These are phyloP conservation scores for Sylvia atricapilla DNA, from an alignment of 2,113 vertebrate species.

Conservation along the genomic window DNA sequence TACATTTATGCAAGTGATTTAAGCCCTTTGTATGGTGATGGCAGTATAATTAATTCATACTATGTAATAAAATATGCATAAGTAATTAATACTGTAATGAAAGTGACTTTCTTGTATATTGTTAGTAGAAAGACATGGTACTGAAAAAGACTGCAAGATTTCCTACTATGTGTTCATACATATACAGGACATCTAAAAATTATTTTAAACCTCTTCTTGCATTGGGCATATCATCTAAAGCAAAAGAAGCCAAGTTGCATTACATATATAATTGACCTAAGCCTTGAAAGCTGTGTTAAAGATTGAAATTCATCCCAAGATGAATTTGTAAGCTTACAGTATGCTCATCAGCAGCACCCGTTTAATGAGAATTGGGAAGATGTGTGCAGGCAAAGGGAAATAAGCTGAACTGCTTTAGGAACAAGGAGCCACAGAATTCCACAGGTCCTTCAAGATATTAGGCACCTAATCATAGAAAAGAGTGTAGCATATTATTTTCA, in stretches of 20 bases:
- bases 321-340: background rate
- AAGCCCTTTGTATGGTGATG: background rate
- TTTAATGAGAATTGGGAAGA: background rate
- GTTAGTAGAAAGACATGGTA: background rate
- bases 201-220: background rate
- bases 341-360: background rate
- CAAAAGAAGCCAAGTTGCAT: background rate
- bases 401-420: background rate
- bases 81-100: constrained; percentile 41
- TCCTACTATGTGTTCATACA: background rate
- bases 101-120: constrained; percentile 3
- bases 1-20: background rate
- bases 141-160: background rate
- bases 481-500: background rate
- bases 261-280: background rate
- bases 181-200: background rate
- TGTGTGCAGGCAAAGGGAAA: background rate
- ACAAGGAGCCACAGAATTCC: background rate
- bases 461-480: background rate
- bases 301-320: background rate
- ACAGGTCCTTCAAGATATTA: background rate
- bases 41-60: constrained; percentile 52
- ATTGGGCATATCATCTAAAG: background rate
- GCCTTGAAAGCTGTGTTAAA: background rate
- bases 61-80: constrained; percentile 47